A percentile compares a stretch with the other conserved stretches of the same genome.
phyloP scores from a whole-genome alignment of 1,140 invertebrate species.

The Stegodyphus mimosarum region DNA sequence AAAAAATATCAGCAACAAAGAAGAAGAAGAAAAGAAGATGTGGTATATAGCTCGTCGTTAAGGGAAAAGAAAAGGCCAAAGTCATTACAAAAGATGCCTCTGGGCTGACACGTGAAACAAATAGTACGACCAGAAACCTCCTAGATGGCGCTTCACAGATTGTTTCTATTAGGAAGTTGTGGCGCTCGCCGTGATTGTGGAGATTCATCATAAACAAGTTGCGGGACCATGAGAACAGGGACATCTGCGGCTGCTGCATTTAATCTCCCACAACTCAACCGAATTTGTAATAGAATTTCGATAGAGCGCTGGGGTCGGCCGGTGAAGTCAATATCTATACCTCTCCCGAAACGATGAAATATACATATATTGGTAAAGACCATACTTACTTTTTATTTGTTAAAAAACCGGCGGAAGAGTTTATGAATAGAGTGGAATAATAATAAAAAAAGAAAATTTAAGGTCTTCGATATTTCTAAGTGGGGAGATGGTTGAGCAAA shows the following conservation, averaged over 20 bases:
- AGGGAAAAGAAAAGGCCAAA: conserved; percentile 31
- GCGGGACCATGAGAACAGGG: conserved; percentile 39
- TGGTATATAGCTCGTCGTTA: conserved; percentile 17
- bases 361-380: conserved; percentile 47
- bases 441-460: conserved; percentile 43
- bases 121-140: conserved; percentile 39
- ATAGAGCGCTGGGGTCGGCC: conserved; percentile 12
- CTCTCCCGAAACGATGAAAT: conserved; percentile 32
- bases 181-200: conserved; percentile 43
- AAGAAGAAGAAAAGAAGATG: background rate
- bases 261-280: conserved; percentile 35
- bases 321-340: conserved; percentile 26
- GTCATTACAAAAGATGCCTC: conserved; percentile 45
- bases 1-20: conserved; percentile 44
- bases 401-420: no score
- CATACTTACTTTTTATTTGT: background rate
- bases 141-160: conserved; percentile 50
- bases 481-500: background rate
- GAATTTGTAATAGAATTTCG: conserved; percentile 54
- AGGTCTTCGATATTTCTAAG: conserved; percentile 24
- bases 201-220: conserved; percentile 58
- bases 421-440: no score
- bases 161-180: conserved; percentile 57
- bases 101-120: conserved; percentile 47
- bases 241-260: conserved; percentile 34